These are phyloP conservation scores for Volucella bombylans DNA, from an alignment of 2,888 invertebrate species.

Conservation along the genomic window DNA sequence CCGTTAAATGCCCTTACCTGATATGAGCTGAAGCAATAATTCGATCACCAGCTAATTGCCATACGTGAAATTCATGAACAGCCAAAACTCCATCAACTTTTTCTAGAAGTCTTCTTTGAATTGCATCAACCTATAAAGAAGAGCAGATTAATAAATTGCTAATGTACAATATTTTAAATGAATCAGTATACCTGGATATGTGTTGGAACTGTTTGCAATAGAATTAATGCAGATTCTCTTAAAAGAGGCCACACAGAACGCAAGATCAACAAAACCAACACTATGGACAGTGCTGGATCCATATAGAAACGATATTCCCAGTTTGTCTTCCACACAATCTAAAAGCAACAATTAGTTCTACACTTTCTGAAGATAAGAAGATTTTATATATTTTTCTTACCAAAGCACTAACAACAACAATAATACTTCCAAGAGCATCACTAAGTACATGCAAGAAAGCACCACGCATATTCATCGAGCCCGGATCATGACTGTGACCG, in stretches of 20 bases:
- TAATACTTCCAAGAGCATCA: slow-evolving; percentile 94
- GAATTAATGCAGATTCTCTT: slow-evolving; percentile 95
- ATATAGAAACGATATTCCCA: slow-evolving; percentile 93
- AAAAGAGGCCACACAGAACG: slow-evolving; percentile 95
- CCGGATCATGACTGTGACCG: slow-evolving; percentile 85
- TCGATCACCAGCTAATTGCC: slow-evolving; percentile 98
- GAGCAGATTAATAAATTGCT: background rate
- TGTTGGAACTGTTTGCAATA: slow-evolving; percentile 98
- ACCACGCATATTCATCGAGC: slow-evolving; percentile 99
- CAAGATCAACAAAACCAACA: slow-evolving; percentile 93
- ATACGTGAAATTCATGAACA: slow-evolving; percentile 98
- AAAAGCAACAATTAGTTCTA: slow-evolving; percentile 54
- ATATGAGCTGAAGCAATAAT: slow-evolving; percentile 99
- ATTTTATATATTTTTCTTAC: slow-evolving; percentile 78
- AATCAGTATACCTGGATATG: slow-evolving; percentile 89
- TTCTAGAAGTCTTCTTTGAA: slow-evolving; percentile 92
- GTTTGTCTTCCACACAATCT: slow-evolving; percentile 89
- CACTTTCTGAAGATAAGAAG: background rate
- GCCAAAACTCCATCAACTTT: slow-evolving; percentile 97
- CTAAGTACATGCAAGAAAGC: slow-evolving; percentile 99
- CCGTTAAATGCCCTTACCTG: slow-evolving; percentile 83
- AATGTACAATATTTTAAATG: background rate
- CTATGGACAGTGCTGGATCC: slow-evolving; percentile 96
- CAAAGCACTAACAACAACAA: slow-evolving; percentile 88
- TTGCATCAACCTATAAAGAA: slow-evolving; percentile 89